phyloP scores from a whole-genome alignment of 2,797 vertebrate species.

The Argya squamiceps region DNA sequence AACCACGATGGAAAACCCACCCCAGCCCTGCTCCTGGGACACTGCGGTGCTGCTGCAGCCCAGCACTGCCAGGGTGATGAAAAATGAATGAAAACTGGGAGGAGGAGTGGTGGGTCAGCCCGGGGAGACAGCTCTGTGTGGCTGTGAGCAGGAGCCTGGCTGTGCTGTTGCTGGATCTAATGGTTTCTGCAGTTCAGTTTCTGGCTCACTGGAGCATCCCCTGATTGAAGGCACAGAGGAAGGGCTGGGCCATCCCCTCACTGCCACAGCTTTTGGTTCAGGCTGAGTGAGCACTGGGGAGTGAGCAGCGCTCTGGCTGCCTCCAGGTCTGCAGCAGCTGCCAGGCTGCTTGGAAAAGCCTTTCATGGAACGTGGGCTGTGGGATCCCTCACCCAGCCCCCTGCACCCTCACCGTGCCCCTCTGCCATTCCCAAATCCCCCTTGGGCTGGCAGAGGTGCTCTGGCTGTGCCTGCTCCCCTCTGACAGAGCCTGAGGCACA shows the following conservation, averaged over 20 bases:
- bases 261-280: neutral
- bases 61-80: neutral
- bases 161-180: neutral
- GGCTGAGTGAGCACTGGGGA: rapidly evolving
- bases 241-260: neutral
- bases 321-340: neutral
- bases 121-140: neutral
- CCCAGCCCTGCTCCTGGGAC: neutral
- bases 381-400: neutral
- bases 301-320: neutral
- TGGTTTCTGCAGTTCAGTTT: neutral
- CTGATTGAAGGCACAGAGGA: neutral
- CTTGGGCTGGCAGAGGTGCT: neutral
- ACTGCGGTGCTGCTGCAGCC: rapidly evolving
- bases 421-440: neutral
- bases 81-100: neutral
- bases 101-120: rapidly evolving
- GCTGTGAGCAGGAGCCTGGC: neutral
- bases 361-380: neutral
- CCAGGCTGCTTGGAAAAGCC: neutral
- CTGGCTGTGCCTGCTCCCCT: neutral
- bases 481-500: neutral
- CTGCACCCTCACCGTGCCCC: neutral
- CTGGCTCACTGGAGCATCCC: slow-evolving; percentile 34
- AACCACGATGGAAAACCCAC: rapidly evolving